phyloP scores from a whole-genome alignment of 1,140 invertebrate genomes.

The Belonocnema kinseyi region DNA sequence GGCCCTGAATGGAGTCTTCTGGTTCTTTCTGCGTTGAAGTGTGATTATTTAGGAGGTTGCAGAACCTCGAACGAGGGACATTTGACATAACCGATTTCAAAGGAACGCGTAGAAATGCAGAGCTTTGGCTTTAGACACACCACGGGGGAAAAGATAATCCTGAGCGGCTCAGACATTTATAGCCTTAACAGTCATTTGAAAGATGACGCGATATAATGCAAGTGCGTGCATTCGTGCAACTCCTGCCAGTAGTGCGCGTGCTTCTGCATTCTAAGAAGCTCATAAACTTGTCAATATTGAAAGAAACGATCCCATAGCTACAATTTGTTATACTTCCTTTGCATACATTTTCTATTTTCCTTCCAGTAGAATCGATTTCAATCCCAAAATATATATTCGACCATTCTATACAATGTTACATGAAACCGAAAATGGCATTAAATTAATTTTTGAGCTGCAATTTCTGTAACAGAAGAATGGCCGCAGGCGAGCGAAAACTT shows the following conservation, averaged over 20 bases:
- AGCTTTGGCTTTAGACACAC: not conserved
- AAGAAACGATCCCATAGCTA: not conserved
- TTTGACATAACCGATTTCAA: conserved; percentile 26
- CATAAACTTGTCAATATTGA: conserved; percentile 2
- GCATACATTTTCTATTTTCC: not conserved
- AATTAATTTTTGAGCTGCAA: too few relatives aligned
- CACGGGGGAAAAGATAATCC: conserved; percentile 32
- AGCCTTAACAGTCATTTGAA: conserved; percentile 36
- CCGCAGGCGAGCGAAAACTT: too few relatives aligned
- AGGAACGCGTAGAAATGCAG: not conserved
- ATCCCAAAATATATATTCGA: too few relatives aligned
- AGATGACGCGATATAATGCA: conserved; percentile 37
- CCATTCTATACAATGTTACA: too few relatives aligned
- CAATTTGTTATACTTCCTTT: not conserved
- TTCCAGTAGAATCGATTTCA: too few relatives aligned
- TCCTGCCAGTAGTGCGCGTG: not conserved
- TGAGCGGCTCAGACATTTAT: conserved; percentile 37
- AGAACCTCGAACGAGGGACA: not conserved
- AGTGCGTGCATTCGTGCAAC: conserved; percentile 10
- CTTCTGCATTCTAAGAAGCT: conserved; percentile 1
- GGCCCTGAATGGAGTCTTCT: not conserved
- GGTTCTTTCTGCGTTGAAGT: not conserved
- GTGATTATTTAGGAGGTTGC: conserved; percentile 5
- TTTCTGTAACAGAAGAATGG: too few relatives aligned
- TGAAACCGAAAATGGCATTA: too few relatives aligned